Evolutionary conservation across 2,888 invertebrate species (phyloP).

Genomic region (Chouioia cunea): DNA sequence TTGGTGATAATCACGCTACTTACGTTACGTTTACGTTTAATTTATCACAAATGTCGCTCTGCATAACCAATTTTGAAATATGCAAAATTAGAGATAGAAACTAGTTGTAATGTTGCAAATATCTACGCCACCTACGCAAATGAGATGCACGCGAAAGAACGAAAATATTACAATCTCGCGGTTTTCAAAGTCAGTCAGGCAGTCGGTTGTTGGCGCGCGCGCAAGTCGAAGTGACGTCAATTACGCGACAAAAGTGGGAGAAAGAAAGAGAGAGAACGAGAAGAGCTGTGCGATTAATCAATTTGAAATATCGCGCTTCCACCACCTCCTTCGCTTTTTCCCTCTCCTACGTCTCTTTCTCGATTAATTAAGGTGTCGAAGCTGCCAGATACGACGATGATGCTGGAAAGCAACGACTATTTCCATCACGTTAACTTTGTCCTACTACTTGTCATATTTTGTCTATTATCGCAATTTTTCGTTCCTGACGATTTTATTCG

Average conservation of each 20-base stretch:
- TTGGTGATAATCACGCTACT: too few relatives aligned
- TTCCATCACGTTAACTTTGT: constrained; percentile 27
- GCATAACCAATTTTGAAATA: too few relatives aligned
- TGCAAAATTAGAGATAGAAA: neutral
- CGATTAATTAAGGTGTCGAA: constrained; percentile 26
- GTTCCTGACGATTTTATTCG: neutral
- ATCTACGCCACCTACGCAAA: neutral
- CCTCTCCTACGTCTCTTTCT: too few relatives aligned
- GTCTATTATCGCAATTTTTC: neutral
- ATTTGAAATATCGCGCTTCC: constrained; percentile 45
- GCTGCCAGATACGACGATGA: neutral
- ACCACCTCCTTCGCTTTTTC: too few relatives aligned
- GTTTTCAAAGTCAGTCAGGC: too few relatives aligned
- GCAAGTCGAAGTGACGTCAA: constrained; percentile 6
- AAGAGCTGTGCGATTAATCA: constrained; percentile 20
- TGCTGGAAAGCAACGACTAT: constrained; percentile 17
- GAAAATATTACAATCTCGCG: too few relatives aligned
- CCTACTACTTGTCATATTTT: constrained; percentile 5
- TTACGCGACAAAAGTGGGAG: neutral
- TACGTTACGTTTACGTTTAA: too few relatives aligned
- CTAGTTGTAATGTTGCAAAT: neutral
- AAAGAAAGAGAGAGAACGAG: neutral
- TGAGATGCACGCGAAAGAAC: neutral
- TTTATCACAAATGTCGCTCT: constrained; percentile 1
- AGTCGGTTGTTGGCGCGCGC: neutral